Evolutionary conservation across 2,113 vertebrate species (phyloP), one percentile per base, ranked within the genome.

Genomic region (Caloenas nicobarica): DNA sequence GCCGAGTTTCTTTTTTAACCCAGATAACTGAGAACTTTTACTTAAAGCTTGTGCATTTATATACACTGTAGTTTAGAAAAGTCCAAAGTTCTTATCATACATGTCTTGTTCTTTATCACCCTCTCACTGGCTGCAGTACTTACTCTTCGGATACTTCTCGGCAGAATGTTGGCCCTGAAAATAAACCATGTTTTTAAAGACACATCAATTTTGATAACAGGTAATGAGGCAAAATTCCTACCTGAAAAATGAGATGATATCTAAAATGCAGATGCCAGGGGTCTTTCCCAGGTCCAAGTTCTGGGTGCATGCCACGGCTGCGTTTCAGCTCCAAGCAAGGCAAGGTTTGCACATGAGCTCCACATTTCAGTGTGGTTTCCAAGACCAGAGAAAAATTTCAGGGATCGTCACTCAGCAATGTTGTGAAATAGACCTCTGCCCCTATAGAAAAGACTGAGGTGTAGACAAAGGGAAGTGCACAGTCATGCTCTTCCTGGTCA

Each of bases 11-110:
- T 80, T 3, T 24, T 44, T 5, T 24, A 80, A 34, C 7, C 19
- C 21, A 68, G 15, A 19, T 23, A 79, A 46, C 9, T 31, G 21
- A 86, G 33, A 76, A 31, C 5, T 17, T 65, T 26, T 54, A n/a
- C 36, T 23, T 72, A 81, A 69, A 65, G 8, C 2, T 29, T 74
- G 76, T 42, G 7, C 11, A 12, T 84, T 42, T 73, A 34, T 42
- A 15, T 25, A 33, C 0, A 1, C 16, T 51, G 6, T 9, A 2
- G 4, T 56, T 56, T 38, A 2, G 31, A 68, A 50, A 51, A 9
- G 11, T 29, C 38, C 22, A 36, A 34, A 64, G 16, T 12, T 64
- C 19, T 50, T 33, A 40, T 12, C 16, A 18, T n/a, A 53, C 13
- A 26, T 7, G 22, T 48, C 11, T 12, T 34, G 22, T 33, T 77